Evolutionary conservation across 1,140 invertebrate genomes (phyloP), one percentile per base, ranked within the genome.

Genomic region (Conus betulinus): DNA sequence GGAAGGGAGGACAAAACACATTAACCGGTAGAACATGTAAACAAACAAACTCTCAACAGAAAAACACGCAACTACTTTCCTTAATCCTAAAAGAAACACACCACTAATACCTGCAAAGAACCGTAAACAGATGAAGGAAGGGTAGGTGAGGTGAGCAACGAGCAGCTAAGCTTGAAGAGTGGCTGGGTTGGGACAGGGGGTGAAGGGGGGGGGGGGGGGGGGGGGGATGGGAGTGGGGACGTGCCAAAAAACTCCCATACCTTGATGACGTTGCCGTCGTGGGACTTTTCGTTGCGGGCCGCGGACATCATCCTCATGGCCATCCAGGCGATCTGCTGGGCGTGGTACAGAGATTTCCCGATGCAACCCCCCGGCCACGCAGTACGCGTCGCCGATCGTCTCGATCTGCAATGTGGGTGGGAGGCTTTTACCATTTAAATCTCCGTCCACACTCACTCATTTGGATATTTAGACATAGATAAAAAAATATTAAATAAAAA

Each of bases 301-400:
- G 97, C 97, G 92, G 98, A 96, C 88, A 99, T 98, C 98, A 99
- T 99, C 93, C 97, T 97, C 84, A 98, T 92, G 11, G 97, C 98
- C 98, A 99, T 99, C 98, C 98, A 99, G 39, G 98, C 98, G 60
- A 98, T 98, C 96, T 98, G 98, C 88, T 98, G 97, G 13, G 98
- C 98, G 95, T 99, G 98, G 81, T 97, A 98, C 25, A 96, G 95
- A 67, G 97, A 98, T 90, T 96, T 96, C 91, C 97, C 97, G 93
- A 39, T 99, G 98, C 4, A 94, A 88, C 8, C 94, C 94, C 5
- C 93, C 94, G 17, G 94, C 94, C 39, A 93, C 94, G 63, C 94
- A 94, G 78, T 95, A 95, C 0, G 94, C 94, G 86, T 95, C 94
- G 60, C 94, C 94, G 63, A 95, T 95, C 25, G 94, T 95, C 85